Percentiles rank a stretch among this genome's conserved stretches.
Conservation (phyloP, 1,140 invertebrate genomes). For the Calosoma granatense region DNA sequence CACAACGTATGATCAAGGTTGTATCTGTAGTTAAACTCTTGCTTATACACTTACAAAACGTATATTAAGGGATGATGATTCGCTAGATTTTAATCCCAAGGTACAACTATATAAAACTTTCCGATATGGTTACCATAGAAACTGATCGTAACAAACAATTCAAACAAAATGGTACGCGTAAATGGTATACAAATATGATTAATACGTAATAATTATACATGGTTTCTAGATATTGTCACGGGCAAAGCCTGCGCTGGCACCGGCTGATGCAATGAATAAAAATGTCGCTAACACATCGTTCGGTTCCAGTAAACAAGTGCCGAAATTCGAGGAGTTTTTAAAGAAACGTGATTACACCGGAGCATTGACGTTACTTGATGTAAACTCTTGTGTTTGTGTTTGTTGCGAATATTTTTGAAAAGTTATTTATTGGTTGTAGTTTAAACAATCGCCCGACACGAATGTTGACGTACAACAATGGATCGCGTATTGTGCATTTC, state of each 20-base stretch:
- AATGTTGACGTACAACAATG: constrained; percentile 53
- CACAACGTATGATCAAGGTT: too few relatives aligned
- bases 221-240: constrained; percentile 11
- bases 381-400: constrained; percentile 28
- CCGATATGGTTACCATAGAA: background rate
- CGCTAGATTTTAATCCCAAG: too few relatives aligned
- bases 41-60: too few relatives aligned
- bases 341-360: constrained; percentile 85
- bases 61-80: too few relatives aligned
- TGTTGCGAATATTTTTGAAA: background rate
- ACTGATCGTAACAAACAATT: background rate
- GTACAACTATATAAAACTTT: background rate
- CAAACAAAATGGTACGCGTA: background rate
- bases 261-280: background rate
- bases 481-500: constrained; percentile 91
- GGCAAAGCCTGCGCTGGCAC: background rate
- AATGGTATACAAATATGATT: background rate
- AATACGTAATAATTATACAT: background rate
- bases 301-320: constrained; percentile 39
- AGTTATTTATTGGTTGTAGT: too few relatives aligned
- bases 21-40: too few relatives aligned
- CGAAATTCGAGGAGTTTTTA: constrained; percentile 86
- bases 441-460: constrained; percentile 26
- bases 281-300: background rate
- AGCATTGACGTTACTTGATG: constrained; percentile 86